Evolutionary conservation across 2,888 invertebrate species (phyloP).

Genomic region (Ornithoptera priamus): DNA sequence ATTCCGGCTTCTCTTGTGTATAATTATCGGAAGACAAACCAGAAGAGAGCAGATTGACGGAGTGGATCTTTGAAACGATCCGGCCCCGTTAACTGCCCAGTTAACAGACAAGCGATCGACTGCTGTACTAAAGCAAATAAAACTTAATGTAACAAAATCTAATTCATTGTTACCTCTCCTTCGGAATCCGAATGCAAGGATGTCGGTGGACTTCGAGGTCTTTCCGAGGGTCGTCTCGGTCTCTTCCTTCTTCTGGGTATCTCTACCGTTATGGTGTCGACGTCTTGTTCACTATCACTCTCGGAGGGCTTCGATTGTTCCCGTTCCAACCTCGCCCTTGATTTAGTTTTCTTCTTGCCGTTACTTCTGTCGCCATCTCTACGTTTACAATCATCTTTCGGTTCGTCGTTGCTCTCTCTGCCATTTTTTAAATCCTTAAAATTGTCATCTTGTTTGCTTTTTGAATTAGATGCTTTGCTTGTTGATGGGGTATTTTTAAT

Average conservation of each 20-base stretch:
- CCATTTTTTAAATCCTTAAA: constrained; percentile 41
- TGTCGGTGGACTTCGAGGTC: constrained; percentile 68
- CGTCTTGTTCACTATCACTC: constrained; percentile 70
- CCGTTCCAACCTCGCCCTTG: constrained; percentile 70
- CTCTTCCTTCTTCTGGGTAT: constrained; percentile 73
- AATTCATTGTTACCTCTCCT: constrained; percentile 54
- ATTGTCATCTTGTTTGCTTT: constrained; percentile 44
- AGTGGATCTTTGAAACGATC: too few species aligned
- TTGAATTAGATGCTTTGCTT: constrained; percentile 46
- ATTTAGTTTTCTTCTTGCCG: constrained; percentile 72
- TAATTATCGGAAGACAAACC: too few species aligned
- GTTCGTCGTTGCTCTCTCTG: constrained; percentile 51
- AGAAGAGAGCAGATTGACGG: too few species aligned
- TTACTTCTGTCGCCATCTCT: constrained; percentile 63
- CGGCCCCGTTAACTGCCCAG: too few species aligned
- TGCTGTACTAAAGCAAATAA: too few species aligned
- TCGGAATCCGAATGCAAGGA: constrained; percentile 73
- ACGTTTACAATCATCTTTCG: constrained; percentile 57
- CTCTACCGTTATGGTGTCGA: constrained; percentile 75
- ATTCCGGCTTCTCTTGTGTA: too few species aligned
- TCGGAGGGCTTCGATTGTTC: constrained; percentile 76
- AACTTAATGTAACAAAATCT: too few species aligned
- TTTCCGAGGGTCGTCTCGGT: constrained; percentile 67
- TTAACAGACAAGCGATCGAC: too few species aligned
- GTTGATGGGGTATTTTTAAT: constrained; percentile 46